Conservation (phyloP, 2,113 vertebrate genomes). For the Trematocara marginatum region DNA sequence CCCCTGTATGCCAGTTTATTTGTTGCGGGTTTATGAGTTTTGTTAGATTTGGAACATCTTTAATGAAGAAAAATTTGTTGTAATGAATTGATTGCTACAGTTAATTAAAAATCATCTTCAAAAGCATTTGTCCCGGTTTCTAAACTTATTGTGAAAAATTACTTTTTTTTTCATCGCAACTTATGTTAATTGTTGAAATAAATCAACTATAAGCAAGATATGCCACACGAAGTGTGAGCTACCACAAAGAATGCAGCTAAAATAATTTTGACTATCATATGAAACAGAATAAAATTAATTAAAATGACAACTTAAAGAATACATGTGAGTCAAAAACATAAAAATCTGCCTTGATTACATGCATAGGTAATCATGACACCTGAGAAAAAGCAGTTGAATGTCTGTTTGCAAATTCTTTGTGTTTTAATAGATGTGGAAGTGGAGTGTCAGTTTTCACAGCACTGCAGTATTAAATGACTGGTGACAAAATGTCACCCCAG, state of each 20-base stretch:
- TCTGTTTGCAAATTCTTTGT: neutral
- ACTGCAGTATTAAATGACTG: neutral
- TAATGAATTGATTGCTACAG: neutral
- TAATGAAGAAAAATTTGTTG: constrained; percentile 1
- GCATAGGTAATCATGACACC: neutral
- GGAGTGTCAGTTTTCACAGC: neutral
- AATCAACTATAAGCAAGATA: neutral
- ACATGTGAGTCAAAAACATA: neutral
- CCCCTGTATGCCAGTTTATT: neutral
- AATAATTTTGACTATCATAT: neutral
- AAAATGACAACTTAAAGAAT: neutral
- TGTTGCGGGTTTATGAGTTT: neutral
- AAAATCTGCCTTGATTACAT: neutral
- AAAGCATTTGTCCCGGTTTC: neutral
- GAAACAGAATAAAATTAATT: neutral
- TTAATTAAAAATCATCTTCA: constrained; percentile 25
- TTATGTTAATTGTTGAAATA: neutral
- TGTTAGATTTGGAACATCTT: neutral
- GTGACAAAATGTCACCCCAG: neutral
- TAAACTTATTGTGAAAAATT: neutral
- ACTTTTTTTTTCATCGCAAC: neutral
- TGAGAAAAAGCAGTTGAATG: neutral
- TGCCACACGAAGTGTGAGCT: neutral
- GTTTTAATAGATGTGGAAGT: neutral
- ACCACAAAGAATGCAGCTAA: neutral